These are phyloP conservation scores for Hirtodrosophila alboralis DNA, from an alignment of 2,888 invertebrate genomes.

Conservation along the genomic window DNA sequence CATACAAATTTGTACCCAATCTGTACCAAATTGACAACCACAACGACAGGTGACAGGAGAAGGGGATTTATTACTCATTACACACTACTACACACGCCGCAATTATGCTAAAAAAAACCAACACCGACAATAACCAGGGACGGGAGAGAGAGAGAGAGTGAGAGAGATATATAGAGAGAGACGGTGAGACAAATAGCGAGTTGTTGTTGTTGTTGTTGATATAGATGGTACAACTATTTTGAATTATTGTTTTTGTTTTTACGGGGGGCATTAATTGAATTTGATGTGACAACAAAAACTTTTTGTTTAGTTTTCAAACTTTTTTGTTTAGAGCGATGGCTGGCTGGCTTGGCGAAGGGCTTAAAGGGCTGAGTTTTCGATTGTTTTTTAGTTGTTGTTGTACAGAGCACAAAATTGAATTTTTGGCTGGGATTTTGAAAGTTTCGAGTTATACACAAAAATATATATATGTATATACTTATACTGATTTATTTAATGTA, in stretches of 20 bases:
- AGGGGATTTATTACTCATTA: conserved; percentile 30
- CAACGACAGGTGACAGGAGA: conserved; percentile 18
- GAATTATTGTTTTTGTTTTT: conserved; percentile 65
- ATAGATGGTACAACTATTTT: conserved; percentile 63
- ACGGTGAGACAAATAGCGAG: conserved; percentile 23
- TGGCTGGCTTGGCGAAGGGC: conserved; percentile 67
- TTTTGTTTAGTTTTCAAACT: conserved; percentile 61
- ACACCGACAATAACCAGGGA: conserved; percentile 67
- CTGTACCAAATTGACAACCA: conserved; percentile 38
- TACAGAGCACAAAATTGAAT: conserved; percentile 40
- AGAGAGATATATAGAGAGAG: too few relatives aligned
- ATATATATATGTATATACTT: conserved; percentile 7
- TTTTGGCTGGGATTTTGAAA: conserved; percentile 37
- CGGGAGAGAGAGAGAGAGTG: conserved; percentile 15
- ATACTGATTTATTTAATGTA: conserved; percentile 5
- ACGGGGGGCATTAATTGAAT: conserved; percentile 72
- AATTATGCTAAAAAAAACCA: conserved; percentile 54
- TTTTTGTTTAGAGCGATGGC: conserved; percentile 61
- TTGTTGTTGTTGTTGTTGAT: conserved; percentile 2
- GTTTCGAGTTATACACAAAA: conserved; percentile 30
- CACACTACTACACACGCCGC: conserved; percentile 50
- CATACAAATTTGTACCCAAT: conserved; percentile 21
- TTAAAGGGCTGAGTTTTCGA: conserved; percentile 32
- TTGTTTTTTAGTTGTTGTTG: conserved; percentile 29
- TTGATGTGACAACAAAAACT: conserved; percentile 73